A percentile compares a stretch with the other conserved stretches of the same genome.
phyloP scores from a whole-genome alignment of 2,888 invertebrate species.

The Drosophila rellima region DNA sequence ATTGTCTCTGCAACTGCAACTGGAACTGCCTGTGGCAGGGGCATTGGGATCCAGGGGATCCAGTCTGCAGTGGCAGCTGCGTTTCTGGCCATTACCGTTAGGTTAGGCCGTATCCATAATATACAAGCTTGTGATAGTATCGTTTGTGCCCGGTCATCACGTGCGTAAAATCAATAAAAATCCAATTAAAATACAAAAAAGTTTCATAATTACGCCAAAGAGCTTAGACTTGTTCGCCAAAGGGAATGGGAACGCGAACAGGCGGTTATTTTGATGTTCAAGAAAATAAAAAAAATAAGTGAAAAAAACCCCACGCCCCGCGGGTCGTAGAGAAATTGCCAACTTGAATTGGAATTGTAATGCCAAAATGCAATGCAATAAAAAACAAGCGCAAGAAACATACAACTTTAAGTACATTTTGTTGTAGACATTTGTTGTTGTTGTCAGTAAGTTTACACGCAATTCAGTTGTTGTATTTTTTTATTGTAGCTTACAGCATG shows the following conservation, averaged over 20 bases:
- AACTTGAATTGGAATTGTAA: conserved; percentile 43
- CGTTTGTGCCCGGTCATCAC: conserved; percentile 55
- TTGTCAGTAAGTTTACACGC: conserved; percentile 63
- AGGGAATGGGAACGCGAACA: not conserved
- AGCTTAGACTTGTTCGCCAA: conserved; percentile 17
- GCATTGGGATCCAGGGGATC: not conserved
- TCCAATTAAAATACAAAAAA: conserved; percentile 76
- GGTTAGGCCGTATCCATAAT: conserved; percentile 43
- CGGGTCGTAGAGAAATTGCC: conserved; percentile 64
- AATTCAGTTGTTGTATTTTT: conserved; percentile 47
- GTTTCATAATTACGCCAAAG: conserved; percentile 72
- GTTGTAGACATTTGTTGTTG: conserved; percentile 32
- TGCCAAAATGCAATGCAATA: conserved; percentile 62
- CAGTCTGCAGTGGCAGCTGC: conserved; percentile 22
- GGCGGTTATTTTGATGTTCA: conserved; percentile 3
- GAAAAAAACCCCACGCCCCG: conserved; percentile 30
- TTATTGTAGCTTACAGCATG: conserved; percentile 48
- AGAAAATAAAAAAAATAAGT: conserved; percentile 44
- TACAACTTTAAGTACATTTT: conserved; percentile 56
- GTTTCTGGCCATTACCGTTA: conserved; percentile 44
- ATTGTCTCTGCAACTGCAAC: conserved; percentile 44
- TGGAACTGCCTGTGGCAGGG: conserved; percentile 11
- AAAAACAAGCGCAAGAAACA: conserved; percentile 50
- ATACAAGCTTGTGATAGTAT: conserved; percentile 24
- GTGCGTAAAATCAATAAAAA: conserved; percentile 79